phyloP scores from a whole-genome alignment of 2,888 invertebrate genomes.

The Nipponacmea schrenckii region DNA sequence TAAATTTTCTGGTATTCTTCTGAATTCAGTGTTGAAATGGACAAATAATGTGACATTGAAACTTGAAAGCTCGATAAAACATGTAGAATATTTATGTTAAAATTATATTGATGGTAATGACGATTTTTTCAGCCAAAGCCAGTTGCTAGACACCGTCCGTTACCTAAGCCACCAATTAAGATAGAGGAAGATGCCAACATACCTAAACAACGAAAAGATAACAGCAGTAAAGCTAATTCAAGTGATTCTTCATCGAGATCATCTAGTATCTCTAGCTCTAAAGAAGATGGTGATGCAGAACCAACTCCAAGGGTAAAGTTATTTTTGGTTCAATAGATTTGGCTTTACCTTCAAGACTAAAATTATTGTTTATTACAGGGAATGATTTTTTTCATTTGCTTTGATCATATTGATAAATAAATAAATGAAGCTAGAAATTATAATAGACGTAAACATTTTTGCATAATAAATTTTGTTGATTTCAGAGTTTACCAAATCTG shows the following conservation, averaged over 20 bases:
- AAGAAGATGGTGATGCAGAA: constrained; percentile 50
- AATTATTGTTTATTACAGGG: not conserved
- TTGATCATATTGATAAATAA: too few relatives aligned
- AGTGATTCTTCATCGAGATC: constrained; percentile 42
- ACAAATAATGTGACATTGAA: too few relatives aligned
- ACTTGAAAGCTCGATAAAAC: too few relatives aligned
- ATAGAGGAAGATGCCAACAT: constrained; percentile 47
- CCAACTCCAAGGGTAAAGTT: constrained; percentile 45
- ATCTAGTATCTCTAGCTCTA: constrained; percentile 54
- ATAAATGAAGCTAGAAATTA: too few relatives aligned
- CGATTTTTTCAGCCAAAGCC: constrained; percentile 45
- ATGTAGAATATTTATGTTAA: too few relatives aligned
- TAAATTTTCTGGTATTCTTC: too few relatives aligned
- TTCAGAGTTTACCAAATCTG: constrained; percentile 58
- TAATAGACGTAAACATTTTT: too few relatives aligned
- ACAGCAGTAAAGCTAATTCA: constrained; percentile 25
- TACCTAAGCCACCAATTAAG: constrained; percentile 52
- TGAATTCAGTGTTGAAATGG: too few relatives aligned
- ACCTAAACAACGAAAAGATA: constrained; percentile 42
- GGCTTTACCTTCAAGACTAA: not conserved
- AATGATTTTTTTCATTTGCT: not conserved
- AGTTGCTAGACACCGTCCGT: constrained; percentile 53
- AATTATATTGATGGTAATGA: too few relatives aligned
- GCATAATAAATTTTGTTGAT: constrained; percentile 1
- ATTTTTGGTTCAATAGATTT: too few relatives aligned